Base-by-base conservation (phyloP, 2,797 vertebrate species). In the Poecile montanus region DNA sequence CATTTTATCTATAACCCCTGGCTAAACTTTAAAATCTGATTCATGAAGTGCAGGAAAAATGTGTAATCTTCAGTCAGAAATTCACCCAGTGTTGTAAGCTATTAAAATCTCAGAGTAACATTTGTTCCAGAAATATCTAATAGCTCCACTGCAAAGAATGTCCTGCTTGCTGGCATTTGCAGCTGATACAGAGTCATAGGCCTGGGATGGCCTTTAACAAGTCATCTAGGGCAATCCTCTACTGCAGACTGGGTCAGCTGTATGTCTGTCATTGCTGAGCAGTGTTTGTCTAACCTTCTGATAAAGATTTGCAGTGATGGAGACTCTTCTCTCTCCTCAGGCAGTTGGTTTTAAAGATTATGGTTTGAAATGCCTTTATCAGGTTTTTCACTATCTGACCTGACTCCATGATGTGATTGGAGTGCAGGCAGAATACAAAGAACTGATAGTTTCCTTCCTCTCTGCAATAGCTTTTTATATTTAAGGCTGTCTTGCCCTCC, bases 301-400 rank as follows among this genome's bases (percentile, higher is more conserved):
- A 10, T 71, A 61, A 77, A 77, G 54, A 74, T 88, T 67, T 63
- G 45, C 38, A 19, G 23, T 60, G 82, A 71, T 63, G 68, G 45
- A 71, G 76, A 50, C 36, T 88, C 22, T 85, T 51, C 44, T 62
- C 0, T 85, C 68, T 93, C 61, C 76, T 91, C 79, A 67, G 73
- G 61, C 73, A 57, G 38, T 68, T 83, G 68, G 29, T 80, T 87
- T 88, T 60, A 54, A 62, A 78, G 57, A 75, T 91, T 67, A 71
- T 53, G 6, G 32, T 91, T 95, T 90, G 72, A 90, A 93, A 70
- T 83, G 61, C 34, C 57, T 95, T 56, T 86, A 77, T 74, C 48
- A 38, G 56, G 10, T 70, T 91, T 94, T 88, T 86, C 29, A 51
- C 20, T 71, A 14, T 67, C 45, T 94, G 76, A 85, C 76, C 61